These are phyloP conservation scores for Larimichthys crocea DNA, from an alignment of 2,113 vertebrate genomes.

Conservation along the genomic window DNA sequence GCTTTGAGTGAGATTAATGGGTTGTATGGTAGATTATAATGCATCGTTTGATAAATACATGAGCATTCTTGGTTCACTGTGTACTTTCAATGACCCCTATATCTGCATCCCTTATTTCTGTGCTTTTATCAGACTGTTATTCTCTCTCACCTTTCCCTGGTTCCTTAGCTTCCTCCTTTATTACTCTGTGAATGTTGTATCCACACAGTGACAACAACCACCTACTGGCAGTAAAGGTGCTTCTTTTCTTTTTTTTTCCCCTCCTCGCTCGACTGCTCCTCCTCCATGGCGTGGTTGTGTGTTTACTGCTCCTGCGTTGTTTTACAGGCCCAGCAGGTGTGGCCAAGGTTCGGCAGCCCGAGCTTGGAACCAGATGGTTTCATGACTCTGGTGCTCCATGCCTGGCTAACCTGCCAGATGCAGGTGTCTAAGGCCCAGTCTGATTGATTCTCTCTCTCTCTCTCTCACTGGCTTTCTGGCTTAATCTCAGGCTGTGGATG, in stretches of 20 bases:
- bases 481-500: conserved; percentile 26
- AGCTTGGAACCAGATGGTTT: conserved; percentile 79
- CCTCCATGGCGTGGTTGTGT: conserved; percentile 40
- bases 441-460: conserved; percentile 72
- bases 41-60: not conserved
- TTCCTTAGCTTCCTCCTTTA: conserved; percentile 2
- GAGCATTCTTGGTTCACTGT: not conserved
- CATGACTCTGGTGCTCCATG: conserved; percentile 75
- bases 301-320: conserved; percentile 69
- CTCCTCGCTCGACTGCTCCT: conserved; percentile 37
- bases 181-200: conserved; percentile 22
- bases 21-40: too few species aligned
- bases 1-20: not conserved
- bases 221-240: conserved; percentile 15
- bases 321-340: conserved; percentile 78
- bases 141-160: not conserved
- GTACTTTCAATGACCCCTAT: not conserved
- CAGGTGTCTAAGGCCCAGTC: conserved; percentile 61
- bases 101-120: not conserved
- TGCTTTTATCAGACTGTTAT: not conserved
- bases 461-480: conserved; percentile 31
- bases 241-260: conserved; percentile 2
- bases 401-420: conserved; percentile 75
- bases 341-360: conserved; percentile 60
- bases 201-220: conserved; percentile 36